phyloP scores from a whole-genome alignment of 2,797 vertebrate genomes.

The Buphagus erythrorhynchus region DNA sequence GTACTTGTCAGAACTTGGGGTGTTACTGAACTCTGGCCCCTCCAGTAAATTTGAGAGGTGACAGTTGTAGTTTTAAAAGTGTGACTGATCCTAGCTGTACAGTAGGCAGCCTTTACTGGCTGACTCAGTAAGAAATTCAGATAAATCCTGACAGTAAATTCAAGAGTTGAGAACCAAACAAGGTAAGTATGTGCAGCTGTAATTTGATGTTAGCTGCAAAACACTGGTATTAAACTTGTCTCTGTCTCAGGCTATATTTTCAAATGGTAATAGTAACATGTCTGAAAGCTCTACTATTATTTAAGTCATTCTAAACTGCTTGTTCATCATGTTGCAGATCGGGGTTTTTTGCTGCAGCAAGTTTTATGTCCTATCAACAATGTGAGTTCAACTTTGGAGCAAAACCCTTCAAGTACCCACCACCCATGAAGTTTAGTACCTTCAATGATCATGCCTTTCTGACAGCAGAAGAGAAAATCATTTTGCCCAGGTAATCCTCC shows the following conservation, averaged over 20 bases:
- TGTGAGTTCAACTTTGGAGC: slow-evolving; percentile 99
- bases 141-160: not conserved
- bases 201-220: not conserved
- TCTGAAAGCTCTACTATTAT: not conserved
- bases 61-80: not conserved
- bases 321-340: slow-evolving; percentile 80
- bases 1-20: not conserved
- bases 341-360: slow-evolving; percentile 97
- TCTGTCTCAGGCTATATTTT: not conserved
- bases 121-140: not conserved
- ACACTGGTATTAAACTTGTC: not conserved
- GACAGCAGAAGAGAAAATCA: slow-evolving; percentile 94
- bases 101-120: not conserved
- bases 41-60: not conserved
- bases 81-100: not conserved
- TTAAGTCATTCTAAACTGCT: not conserved
- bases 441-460: slow-evolving; percentile 97
- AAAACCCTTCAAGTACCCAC: slow-evolving; percentile 95
- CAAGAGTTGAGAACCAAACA: not conserved
- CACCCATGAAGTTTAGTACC: slow-evolving; percentile 94
- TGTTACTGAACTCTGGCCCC: not conserved
- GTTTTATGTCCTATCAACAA: slow-evolving; percentile 99
- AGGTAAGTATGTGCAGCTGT: not conserved
- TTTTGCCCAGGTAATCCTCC: slow-evolving; percentile 91
- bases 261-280: not conserved